Percentiles rank a stretch among this genome's conserved stretches.
These are phyloP conservation scores for Ectropis crepuscularia DNA, from an alignment of 2,888 invertebrate genomes.

Conservation along the genomic window DNA sequence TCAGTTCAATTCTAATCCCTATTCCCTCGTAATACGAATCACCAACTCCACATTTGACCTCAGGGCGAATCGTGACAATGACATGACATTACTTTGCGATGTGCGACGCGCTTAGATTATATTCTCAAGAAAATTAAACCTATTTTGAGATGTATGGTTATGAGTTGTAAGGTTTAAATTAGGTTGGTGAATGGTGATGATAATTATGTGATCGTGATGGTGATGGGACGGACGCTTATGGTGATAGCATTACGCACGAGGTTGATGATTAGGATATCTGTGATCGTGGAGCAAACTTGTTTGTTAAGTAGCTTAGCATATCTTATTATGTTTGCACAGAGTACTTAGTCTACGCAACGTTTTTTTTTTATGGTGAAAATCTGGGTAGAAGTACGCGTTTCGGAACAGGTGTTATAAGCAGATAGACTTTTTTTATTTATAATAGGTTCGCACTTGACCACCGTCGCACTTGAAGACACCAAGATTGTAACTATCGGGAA, in stretches of 20 bases:
- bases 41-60: conserved; percentile 36
- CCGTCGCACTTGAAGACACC: no score
- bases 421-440: no score
- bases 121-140: not conserved
- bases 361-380: no score
- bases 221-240: conserved; percentile 41
- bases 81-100: conserved; percentile 52
- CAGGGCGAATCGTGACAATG: conserved; percentile 64
- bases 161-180: conserved; percentile 8
- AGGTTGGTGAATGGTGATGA: conserved; percentile 20
- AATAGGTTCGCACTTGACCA: no score
- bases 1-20: conserved; percentile 47
- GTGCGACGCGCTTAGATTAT: conserved; percentile 38
- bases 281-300: conserved; percentile 5
- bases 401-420: no score
- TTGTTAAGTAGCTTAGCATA: not conserved
- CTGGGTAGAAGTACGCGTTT: no score
- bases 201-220: conserved; percentile 43
- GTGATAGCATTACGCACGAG: conserved; percentile 44
- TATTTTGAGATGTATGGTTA: conserved; percentile 4
- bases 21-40: conserved; percentile 45
- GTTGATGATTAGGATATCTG: conserved; percentile 30
- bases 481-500: no score
- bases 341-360: not conserved
- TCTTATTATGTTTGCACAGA: not conserved